Base-by-base conservation (phyloP, 2,797 vertebrate species). In the Cottoperca gobio region DNA sequence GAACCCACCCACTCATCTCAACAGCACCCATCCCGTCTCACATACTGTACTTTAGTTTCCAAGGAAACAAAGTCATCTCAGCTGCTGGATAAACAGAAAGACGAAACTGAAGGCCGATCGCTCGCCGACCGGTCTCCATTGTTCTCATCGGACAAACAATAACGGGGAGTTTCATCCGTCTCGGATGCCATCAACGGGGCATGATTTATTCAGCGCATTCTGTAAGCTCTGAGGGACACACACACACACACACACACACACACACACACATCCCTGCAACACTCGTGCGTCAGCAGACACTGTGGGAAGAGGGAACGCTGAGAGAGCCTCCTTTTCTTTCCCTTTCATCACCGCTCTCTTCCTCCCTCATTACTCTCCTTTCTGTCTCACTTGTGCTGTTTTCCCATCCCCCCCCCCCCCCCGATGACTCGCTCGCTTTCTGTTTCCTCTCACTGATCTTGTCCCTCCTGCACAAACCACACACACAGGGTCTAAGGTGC, bases 401-500 rank as follows among this genome's bases (percentile, higher is more conserved):
- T 68, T 68, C 72, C 43, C 67, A 50, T 70, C 63, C 57, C 17
- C 24, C 19, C 43, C 17, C 24, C 17, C 49, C 6, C 54, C 8
- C 67, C 8, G 26, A 23, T 48, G 57, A 54, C 64, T 59, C 64
- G 48, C 16, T 31, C 17, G 9, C 42, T 48, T 13, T 53, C 35
- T 6, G 0, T 37, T 71, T 58, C 57, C 52, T 54, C 24, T 53
- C 0, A 1, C 68, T 31, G 67, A 81, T 60, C 48, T 58, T 14
- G 1, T 16, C 21, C 10, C 11, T 5, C 16, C 5, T 49, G 58
- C 55, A 72, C 19, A 50, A 74, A 63, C 45, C 53, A 71, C 68
- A 74, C 81, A 78, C 73, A 73, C 73, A 68, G 39, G 42, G 49
- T 73, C 40, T 80, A 74, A 90, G 82, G 86, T 88, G 84, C 83